A percentile compares a stretch with the other conserved stretches of the same genome.
Conservation (phyloP, 2,888 invertebrate genomes). For the Anoplius nigerrimus region DNA sequence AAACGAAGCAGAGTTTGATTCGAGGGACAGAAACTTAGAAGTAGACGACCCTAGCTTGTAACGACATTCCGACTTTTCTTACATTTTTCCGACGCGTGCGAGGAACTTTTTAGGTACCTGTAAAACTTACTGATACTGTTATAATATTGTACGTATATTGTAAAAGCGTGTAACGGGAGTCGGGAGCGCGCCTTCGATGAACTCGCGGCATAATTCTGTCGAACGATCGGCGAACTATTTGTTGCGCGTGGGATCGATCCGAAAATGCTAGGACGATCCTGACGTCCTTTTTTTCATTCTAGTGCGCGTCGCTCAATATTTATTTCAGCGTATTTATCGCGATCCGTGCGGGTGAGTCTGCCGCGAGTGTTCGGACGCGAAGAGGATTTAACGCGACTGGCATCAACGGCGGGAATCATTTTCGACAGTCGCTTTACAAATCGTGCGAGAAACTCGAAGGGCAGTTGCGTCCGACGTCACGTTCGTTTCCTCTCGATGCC, state of each 20-base stretch:
- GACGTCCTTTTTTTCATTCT: no score
- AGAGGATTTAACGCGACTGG: no score
- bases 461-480: no score
- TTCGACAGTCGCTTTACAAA: no score
- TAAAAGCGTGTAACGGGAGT: slow-evolving; percentile 20
- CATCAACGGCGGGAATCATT: no score
- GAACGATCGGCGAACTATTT: slow-evolving; percentile 30
- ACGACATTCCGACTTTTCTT: slow-evolving; percentile 57
- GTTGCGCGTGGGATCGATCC: slow-evolving; percentile 13
- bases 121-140: slow-evolving; percentile 55
- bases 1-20: background rate
- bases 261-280: background rate
- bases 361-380: no score
- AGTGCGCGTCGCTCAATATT: no score
- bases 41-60: slow-evolving; percentile 45
- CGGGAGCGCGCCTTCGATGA: no score
- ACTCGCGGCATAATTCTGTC: slow-evolving; percentile 42
- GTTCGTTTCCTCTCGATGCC: no score
- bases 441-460: no score
- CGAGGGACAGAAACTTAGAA: slow-evolving; percentile 21
- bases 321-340: no score
- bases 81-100: slow-evolving; percentile 54
- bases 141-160: slow-evolving; percentile 38
- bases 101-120: slow-evolving; percentile 60
- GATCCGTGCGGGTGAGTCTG: no score